Evolutionary conservation across 1,140 invertebrate genomes (phyloP).

Genomic region (Diuraphis noxia): DNA sequence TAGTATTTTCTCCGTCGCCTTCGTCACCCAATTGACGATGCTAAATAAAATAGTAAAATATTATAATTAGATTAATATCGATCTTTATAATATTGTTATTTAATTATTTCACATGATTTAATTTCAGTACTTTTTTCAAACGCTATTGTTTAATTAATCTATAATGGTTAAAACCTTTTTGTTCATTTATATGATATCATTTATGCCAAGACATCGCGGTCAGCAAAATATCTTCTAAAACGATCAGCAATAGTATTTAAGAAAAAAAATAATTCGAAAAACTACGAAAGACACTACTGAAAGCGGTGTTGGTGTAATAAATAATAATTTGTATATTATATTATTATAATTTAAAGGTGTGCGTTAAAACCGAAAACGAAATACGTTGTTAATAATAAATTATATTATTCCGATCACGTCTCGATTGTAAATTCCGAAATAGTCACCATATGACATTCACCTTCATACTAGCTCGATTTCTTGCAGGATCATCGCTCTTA

Average conservation of each 20-base stretch:
- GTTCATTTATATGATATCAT: not conserved
- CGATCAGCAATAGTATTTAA: no score
- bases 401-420: constrained; percentile 16
- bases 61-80: not conserved
- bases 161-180: not conserved
- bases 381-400: not conserved
- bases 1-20: constrained; percentile 65
- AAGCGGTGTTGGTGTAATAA: not conserved
- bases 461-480: not conserved
- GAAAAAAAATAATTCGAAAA: not conserved
- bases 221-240: not conserved
- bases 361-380: not conserved
- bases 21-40: constrained; percentile 60
- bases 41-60: constrained; percentile 55
- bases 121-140: not conserved
- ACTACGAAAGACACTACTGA: not conserved
- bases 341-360: not conserved
- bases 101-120: not conserved
- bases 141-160: not conserved
- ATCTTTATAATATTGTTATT: not conserved
- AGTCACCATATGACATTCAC: constrained; percentile 23
- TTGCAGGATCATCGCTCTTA: constrained; percentile 40
- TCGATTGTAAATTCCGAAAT: not conserved
- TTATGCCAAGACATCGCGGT: not conserved
- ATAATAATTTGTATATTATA: not conserved